phyloP scores from a whole-genome alignment of 2,797 vertebrate species.

The Amazona ochrocephala region DNA sequence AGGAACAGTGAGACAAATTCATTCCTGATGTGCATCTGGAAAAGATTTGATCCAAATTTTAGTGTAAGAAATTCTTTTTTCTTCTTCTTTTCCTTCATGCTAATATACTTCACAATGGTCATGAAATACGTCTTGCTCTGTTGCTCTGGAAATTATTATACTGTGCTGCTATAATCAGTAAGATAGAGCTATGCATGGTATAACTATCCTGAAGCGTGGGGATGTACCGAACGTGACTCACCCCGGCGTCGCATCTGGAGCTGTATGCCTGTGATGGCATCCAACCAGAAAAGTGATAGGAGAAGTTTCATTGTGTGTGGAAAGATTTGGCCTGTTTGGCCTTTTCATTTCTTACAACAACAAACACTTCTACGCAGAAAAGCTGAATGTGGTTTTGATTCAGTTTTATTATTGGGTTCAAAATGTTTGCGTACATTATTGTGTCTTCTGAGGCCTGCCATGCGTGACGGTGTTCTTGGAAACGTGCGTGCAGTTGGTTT shows the following conservation, averaged over 20 bases:
- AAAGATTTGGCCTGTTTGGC: constrained; percentile 42
- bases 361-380: constrained; percentile 41
- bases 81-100: neutral
- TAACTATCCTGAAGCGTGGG: neutral
- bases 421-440: constrained; percentile 21
- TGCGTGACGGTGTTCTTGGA: neutral
- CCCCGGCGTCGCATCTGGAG: neutral
- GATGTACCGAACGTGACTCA: constrained; percentile 30
- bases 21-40: constrained; percentile 60
- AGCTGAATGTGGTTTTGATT: constrained; percentile 56
- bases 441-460: constrained; percentile 30
- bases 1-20: constrained; percentile 39
- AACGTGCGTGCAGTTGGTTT: fast-evolving
- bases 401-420: constrained; percentile 48
- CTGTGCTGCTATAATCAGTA: constrained; percentile 7
- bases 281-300: constrained; percentile 20
- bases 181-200: constrained; percentile 16
- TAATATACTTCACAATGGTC: constrained; percentile 13
- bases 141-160: constrained; percentile 59
- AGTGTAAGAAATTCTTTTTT: neutral
- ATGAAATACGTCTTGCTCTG: constrained; percentile 11
- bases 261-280: constrained; percentile 32
- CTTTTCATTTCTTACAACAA: constrained; percentile 45
- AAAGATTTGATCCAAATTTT: constrained; percentile 53
- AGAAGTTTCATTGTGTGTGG: constrained; percentile 47